Percentiles rank a stretch among this genome's conserved stretches.
These are phyloP conservation scores for Emys orbicularis DNA, from an alignment of 2,797 vertebrate genomes.

Conservation along the genomic window DNA sequence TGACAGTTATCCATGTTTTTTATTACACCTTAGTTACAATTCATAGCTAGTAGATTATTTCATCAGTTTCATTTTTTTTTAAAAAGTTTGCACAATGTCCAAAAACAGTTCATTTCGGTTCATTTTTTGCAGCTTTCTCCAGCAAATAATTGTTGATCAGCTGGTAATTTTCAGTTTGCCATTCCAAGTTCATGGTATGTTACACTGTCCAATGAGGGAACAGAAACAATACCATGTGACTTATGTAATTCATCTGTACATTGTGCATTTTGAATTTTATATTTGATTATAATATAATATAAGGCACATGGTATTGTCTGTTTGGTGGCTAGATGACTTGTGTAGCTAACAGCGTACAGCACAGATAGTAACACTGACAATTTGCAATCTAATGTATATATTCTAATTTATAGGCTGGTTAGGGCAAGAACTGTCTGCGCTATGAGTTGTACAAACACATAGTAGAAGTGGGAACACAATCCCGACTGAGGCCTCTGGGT, in stretches of 20 bases:
- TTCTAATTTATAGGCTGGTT: not conserved
- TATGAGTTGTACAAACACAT: not conserved
- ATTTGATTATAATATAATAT: not conserved
- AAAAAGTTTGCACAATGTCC: not conserved
- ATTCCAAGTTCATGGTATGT: not conserved
- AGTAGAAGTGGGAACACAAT: not conserved
- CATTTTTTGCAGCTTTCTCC: not conserved
- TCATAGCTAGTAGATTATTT: not conserved
- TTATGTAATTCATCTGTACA: not conserved
- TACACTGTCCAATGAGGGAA: not conserved
- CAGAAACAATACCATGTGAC: not conserved
- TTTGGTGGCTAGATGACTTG: not conserved
- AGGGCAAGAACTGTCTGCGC: not conserved
- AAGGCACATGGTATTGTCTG: not conserved
- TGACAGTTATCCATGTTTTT: not conserved
- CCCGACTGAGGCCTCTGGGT: not conserved
- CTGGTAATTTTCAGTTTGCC: not conserved
- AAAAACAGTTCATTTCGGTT: not conserved
- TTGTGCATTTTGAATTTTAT: not conserved
- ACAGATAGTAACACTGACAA: not conserved
- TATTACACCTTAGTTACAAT: not conserved
- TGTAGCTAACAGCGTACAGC: too few species aligned
- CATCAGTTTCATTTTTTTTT: not conserved
- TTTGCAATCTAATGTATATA: not conserved
- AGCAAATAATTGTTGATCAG: not conserved